phyloP scores from a whole-genome alignment of 2,797 vertebrate genomes.

The Lacerta viridis region DNA sequence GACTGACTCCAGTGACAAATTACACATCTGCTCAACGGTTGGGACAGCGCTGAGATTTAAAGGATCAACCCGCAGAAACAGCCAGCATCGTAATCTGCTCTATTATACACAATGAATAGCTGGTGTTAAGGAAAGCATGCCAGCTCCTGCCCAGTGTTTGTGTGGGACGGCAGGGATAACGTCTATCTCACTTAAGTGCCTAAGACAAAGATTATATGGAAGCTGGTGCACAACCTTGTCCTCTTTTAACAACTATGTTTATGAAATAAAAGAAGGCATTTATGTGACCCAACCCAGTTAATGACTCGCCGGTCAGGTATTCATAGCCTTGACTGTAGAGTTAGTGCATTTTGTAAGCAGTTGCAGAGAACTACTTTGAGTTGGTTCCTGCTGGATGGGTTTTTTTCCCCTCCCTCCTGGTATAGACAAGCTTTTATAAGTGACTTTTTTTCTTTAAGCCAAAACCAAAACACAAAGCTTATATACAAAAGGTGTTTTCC shows the following conservation, averaged over 20 bases:
- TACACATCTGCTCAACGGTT: neutral
- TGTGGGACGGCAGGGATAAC: neutral
- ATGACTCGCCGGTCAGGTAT: constrained; percentile 8
- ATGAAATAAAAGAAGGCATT: neutral
- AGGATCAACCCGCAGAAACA: neutral
- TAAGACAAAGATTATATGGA: neutral
- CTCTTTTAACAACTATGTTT: neutral
- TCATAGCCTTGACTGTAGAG: neutral
- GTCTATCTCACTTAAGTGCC: neutral
- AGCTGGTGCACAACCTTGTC: constrained; percentile 9
- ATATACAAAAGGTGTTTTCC: neutral
- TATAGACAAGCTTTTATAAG: neutral
- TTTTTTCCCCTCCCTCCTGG: too few species aligned
- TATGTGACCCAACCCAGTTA: neutral
- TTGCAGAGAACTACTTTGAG: constrained; percentile 2
- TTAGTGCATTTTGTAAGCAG: constrained; percentile 5
- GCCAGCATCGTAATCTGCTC: neutral
- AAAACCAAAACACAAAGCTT: neutral
- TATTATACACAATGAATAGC: constrained; percentile 8
- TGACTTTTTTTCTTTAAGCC: neutral
- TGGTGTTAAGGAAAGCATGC: constrained; percentile 8
- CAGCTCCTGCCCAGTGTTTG: constrained; percentile 9
- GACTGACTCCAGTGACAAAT: neutral
- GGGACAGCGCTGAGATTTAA: neutral
- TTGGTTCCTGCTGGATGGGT: neutral